Evolutionary conservation across 2,888 invertebrate species (phyloP), one percentile per base, ranked within the genome.

Genomic region (Catocala sponsa): DNA sequence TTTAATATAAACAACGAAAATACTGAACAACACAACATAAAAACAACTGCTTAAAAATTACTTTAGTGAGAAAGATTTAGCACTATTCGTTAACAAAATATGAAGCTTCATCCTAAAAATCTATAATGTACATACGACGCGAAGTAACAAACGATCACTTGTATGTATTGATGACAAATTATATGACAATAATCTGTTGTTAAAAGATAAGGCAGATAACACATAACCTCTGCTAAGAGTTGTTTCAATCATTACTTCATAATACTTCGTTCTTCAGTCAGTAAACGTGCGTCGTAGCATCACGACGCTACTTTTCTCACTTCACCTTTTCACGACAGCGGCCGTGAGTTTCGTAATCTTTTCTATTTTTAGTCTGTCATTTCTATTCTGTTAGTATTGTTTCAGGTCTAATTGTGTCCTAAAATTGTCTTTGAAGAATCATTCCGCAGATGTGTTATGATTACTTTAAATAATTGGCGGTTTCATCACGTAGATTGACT

Each of bases 121-220:
- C 1, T 38, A 2, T 15, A 42, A 44, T 13, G 44, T 25, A 5
- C 1, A 4, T 33, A 6, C n/a, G 11, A 10, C n/a, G 4, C 25
- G 25, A 25, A 6, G 10, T 38, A 50, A 13, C 7, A 38, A 32
- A 33, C 12, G 35, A 5, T 9, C 42, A 25, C 33, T 41, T 62
- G 13, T 70, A 74, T 62, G 13, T 70, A 74, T 74, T 43, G 75
- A 25, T 25, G 25, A 25, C 25, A 25, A 25, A 25, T n/a, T n/a
- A n/a, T 25, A 74, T 74, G 56, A 53, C 35, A 54, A 25, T 41
- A 63, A 55, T 58, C 59, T 67, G 63, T 72, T 63, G 61, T 68
- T 52, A 49, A 54, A 61, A 65, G 85, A 87, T 86, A 85, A 81
- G 63, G 64, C 35, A 78, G 85, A 86, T 87, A 86, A 80, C 78